Percentiles rank a stretch among this genome's conserved stretches.
phyloP scores from a whole-genome alignment of 2,888 invertebrate species.

The Druceiella hillmani region DNA sequence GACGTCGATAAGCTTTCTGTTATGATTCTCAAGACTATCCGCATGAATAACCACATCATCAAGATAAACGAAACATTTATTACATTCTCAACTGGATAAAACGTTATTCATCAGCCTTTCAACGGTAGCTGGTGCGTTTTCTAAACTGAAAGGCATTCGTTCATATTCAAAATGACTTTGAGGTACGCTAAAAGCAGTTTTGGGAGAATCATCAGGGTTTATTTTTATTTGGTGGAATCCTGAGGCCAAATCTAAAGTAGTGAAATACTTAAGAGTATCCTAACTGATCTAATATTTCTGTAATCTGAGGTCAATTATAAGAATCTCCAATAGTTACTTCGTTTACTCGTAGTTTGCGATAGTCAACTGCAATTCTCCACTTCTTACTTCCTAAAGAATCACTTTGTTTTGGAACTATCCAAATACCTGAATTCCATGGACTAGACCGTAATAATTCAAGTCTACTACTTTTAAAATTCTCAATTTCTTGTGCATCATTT shows the following conservation, averaged over 20 bases:
- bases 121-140: too few relatives aligned
- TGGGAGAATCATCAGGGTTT: slow-evolving; percentile 2
- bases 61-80: slow-evolving; percentile 21
- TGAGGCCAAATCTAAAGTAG: slow-evolving; percentile 21
- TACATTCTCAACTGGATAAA: slow-evolving; percentile 14
- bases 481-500: too few relatives aligned
- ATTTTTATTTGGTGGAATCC: slow-evolving; percentile 20
- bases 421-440: slow-evolving; percentile 16
- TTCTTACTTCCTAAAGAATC: slow-evolving; percentile 15
- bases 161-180: too few relatives aligned
- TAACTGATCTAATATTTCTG: slow-evolving; percentile 21
- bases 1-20: slow-evolving; percentile 25
- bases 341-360: too few relatives aligned
- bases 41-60: slow-evolving; percentile 24
- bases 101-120: too few relatives aligned
- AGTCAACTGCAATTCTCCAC: slow-evolving; percentile 10
- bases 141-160: too few relatives aligned
- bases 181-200: slow-evolving; percentile 19
- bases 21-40: slow-evolving; percentile 26
- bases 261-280: slow-evolving; percentile 22
- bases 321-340: slow-evolving; percentile 19
- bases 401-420: slow-evolving; percentile 15
- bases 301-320: slow-evolving; percentile 20
- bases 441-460: too few relatives aligned
- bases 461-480: too few relatives aligned